Conservation (phyloP, 2,888 invertebrate species). For the Campaea margaritaria region DNA sequence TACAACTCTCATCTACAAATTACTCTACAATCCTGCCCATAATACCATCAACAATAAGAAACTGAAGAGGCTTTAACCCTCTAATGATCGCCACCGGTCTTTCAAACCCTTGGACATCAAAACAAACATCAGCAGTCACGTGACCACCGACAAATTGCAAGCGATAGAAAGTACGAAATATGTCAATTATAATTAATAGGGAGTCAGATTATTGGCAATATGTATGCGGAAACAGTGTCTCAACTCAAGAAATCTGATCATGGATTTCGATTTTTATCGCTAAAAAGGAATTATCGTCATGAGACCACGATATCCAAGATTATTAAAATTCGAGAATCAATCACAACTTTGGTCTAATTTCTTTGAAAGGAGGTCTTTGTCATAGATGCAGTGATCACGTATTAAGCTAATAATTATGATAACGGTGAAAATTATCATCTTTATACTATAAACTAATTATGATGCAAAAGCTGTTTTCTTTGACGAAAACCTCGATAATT, state of each 20-base stretch:
- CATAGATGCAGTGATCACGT: too few relatives aligned
- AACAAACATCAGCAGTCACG: constrained; percentile 77
- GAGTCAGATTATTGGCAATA: constrained; percentile 63
- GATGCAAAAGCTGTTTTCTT: too few relatives aligned
- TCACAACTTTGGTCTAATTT: too few relatives aligned
- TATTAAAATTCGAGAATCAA: too few relatives aligned
- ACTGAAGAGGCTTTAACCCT: constrained; percentile 54
- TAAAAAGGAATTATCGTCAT: too few relatives aligned
- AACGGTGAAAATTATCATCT: too few relatives aligned
- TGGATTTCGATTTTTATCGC: too few relatives aligned
- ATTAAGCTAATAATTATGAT: too few relatives aligned
- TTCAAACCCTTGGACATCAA: constrained; percentile 75
- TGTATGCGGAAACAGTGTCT: constrained; percentile 10
- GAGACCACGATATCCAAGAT: too few relatives aligned
- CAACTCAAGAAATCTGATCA: background rate
- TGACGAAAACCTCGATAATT: too few relatives aligned
- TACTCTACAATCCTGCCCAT: constrained; percentile 15
- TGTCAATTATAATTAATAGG: constrained; percentile 84
- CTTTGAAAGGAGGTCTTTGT: too few relatives aligned
- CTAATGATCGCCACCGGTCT: constrained; percentile 60
- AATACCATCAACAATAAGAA: constrained; percentile 43
- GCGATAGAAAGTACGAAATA: constrained; percentile 67
- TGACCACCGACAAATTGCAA: constrained; percentile 77
- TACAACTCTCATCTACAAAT: constrained; percentile 17
- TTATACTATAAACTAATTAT: too few relatives aligned